phyloP scores from a whole-genome alignment of 2,797 vertebrate genomes.

The Brotula barbata region DNA sequence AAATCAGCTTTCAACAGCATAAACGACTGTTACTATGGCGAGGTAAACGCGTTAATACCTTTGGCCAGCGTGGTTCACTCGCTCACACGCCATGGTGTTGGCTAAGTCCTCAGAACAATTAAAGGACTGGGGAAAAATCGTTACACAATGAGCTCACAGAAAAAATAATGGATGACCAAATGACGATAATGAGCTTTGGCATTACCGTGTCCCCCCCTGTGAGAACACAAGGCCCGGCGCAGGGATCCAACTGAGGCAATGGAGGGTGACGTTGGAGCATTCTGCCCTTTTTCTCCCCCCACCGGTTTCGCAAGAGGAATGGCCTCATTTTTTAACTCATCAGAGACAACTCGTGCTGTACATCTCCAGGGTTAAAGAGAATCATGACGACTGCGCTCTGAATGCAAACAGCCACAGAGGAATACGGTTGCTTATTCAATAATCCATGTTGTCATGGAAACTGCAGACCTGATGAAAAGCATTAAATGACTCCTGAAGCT shows the following conservation, averaged over 20 bases:
- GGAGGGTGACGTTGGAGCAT: neutral
- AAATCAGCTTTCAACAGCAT: neutral
- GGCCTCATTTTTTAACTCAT: slow-evolving; percentile 40
- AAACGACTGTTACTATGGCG: slow-evolving; percentile 25
- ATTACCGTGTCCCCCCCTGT: slow-evolving; percentile 28
- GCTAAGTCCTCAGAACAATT: slow-evolving; percentile 30
- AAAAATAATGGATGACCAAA: slow-evolving; percentile 36
- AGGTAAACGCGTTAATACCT: slow-evolving; percentile 37
- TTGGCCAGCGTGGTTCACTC: slow-evolving; percentile 22
- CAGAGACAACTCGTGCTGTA: slow-evolving; percentile 34
- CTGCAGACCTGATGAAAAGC: slow-evolving; percentile 63
- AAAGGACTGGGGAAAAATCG: slow-evolving; percentile 28
- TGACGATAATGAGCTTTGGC: slow-evolving; percentile 50
- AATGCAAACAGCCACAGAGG: slow-evolving; percentile 57
- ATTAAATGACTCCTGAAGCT: slow-evolving; percentile 48
- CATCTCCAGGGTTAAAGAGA: slow-evolving; percentile 33
- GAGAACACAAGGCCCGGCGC: slow-evolving; percentile 31
- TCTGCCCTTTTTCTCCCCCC: slow-evolving; percentile 41
- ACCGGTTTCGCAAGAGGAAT: slow-evolving; percentile 40
- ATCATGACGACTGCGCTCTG: slow-evolving; percentile 17
- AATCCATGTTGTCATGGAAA: slow-evolving; percentile 73
- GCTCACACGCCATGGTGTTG: slow-evolving; percentile 13
- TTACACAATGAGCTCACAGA: slow-evolving; percentile 40
- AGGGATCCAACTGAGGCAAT: slow-evolving; percentile 24
- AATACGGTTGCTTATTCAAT: slow-evolving; percentile 57